phyloP scores from a whole-genome alignment of 2,888 invertebrate species.

The Chouioia cunea region DNA sequence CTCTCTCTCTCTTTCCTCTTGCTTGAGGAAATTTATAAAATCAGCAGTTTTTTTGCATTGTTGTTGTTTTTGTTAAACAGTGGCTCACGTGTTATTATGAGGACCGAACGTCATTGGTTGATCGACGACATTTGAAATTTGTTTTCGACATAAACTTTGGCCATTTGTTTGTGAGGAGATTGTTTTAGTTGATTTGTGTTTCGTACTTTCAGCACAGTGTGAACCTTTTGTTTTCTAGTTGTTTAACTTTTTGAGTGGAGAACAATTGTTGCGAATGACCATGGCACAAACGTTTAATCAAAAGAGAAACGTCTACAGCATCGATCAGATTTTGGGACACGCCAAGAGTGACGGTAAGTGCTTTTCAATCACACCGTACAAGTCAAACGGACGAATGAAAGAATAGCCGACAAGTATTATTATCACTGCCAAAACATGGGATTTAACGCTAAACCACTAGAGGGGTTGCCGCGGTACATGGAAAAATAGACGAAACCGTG shows the following conservation, averaged over 20 bases:
- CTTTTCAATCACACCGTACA: neutral
- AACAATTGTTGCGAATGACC: slow-evolving; percentile 14
- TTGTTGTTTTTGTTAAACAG: too few species aligned
- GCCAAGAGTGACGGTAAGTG: slow-evolving; percentile 64
- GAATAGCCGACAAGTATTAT: too few species aligned
- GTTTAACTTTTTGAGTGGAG: neutral
- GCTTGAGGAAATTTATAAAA: neutral
- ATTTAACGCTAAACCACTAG: too few species aligned
- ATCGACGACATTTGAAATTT: neutral
- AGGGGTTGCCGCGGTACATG: too few species aligned
- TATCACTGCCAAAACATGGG: too few species aligned
- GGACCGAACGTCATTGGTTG: neutral
- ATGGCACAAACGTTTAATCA: slow-evolving; percentile 68
- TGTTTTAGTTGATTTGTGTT: neutral
- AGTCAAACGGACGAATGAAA: too few species aligned
- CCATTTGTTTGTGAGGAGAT: too few species aligned
- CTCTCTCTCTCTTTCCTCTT: slow-evolving; percentile 21
- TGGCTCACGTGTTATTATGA: neutral
- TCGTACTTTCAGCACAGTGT: neutral
- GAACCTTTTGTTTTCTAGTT: neutral
- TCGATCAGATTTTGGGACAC: slow-evolving; percentile 69
- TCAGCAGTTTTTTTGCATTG: neutral
- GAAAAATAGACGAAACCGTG: too few species aligned
- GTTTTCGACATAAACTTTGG: too few species aligned
- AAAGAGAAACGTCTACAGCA: slow-evolving; percentile 68